Evolutionary conservation across 2,797 vertebrate species (phyloP), one percentile per base, ranked within the genome.

Genomic region (Gallirallus australis): DNA sequence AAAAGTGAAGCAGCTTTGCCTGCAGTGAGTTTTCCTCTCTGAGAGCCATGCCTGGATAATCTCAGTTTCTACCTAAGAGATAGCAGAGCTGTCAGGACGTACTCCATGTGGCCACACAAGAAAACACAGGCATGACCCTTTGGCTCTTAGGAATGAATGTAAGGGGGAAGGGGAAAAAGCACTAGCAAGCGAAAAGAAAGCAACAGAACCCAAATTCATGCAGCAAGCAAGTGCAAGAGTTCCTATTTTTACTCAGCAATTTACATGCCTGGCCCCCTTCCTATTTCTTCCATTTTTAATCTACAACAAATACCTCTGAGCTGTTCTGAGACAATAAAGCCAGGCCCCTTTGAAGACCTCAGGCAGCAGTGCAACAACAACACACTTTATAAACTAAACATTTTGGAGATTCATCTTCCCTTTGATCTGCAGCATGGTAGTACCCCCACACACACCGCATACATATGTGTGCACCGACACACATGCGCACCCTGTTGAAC

Each of bases 1-100:
- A 68, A 93, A 91, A 80, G 45, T 0, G 0, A 84, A 92, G 82
- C 87, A 91, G 60, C 90, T 93, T 84, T 94, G 85, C 91, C 63
- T 94, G 66, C 23, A 84, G 73, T 84, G 80, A 92, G 83, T 80
- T 94, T 80, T 82, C 48, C 48, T 91, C 91, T 93, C 70, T 0
- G 42, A 96, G 59, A 94, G 48, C 70, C 20, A 27, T 76, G 94
- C 78, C 95, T 96, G 93, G 89, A 96, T 81, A 96, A 96, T 96
- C 86, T 96, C 94, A 87, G 35, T 75, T 91, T 72, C 76, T 92
- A 93, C 86, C 93, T 94, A 94, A 89, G 80, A 94, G 94, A 95
- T 96, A 96, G 87, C 77, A 89, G 89, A 95, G 77, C 82, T 93
- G 92, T 90, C 93, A 96, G 89, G 86, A 92, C 83, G 56, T 56